Evolutionary conservation across 1,140 invertebrate genomes (phyloP).

Genomic region (Ceratina japonica): DNA sequence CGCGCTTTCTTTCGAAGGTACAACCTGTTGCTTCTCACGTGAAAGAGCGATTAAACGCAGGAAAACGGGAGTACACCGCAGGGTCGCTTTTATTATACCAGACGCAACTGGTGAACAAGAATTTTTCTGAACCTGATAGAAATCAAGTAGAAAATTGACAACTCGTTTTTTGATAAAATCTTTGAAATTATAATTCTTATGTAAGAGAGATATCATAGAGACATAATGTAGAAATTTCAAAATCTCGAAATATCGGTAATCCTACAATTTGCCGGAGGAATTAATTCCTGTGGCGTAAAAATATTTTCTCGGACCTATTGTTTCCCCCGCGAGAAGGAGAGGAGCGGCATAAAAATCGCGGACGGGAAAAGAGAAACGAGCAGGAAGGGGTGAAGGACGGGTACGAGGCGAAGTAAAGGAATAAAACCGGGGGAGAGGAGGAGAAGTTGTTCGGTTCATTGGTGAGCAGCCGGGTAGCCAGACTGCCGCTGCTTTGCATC

Average conservation of each 20-base stretch:
- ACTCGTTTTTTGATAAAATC: too few species aligned
- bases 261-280: too few species aligned
- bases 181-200: too few species aligned
- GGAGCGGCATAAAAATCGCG: constrained; percentile 27
- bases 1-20: constrained; percentile 37
- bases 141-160: too few species aligned
- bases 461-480: constrained; percentile 38
- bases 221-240: too few species aligned
- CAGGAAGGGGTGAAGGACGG: constrained; percentile 42
- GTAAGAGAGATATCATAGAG: too few species aligned
- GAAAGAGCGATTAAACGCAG: constrained; percentile 48
- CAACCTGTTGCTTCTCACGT: constrained; percentile 41
- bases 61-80: constrained; percentile 16
- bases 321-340: constrained; percentile 33
- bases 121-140: not conserved
- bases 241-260: too few species aligned
- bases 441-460: constrained; percentile 44
- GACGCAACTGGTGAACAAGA: not conserved
- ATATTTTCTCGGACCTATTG: too few species aligned
- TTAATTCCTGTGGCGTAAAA: too few species aligned
- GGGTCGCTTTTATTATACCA: not conserved
- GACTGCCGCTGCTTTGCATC: constrained; percentile 66
- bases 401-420: not conserved
- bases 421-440: constrained; percentile 37
- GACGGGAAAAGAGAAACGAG: constrained; percentile 36